Base-by-base conservation (phyloP, 2,888 invertebrate genomes). In the Calameuta pallipes region DNA sequence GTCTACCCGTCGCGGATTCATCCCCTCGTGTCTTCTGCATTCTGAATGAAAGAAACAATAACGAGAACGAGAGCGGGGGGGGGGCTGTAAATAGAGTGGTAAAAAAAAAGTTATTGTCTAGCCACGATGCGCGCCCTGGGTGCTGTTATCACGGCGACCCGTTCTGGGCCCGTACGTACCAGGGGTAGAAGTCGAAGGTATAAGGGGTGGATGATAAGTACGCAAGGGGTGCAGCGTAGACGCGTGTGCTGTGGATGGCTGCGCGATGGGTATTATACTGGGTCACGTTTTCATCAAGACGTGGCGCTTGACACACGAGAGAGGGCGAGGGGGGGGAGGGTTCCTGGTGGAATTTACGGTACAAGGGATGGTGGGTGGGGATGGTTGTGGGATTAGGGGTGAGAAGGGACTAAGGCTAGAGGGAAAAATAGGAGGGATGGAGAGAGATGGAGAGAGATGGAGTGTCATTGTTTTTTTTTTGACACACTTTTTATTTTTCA, bases 251-350 rank as follows among this genome's bases (percentile, higher is more conserved):
- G 36, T 41, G 1, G 15, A 41, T 31, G 70, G 30, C 70, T 70
- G 13, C 70, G 70, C 33, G 76, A 75, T 71, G 75, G 81, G 80
- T 81, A 84, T 84, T 80, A 81, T 85, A 84, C 84, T 84, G 82
- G 87, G 85, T 88, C 86, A 87, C 86, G 83, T 88, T 88, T 88
- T 88, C 82, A 82, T 84, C 87, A 85, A 83, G 86, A 81, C 76
- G 34, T 4, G 41, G 15, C 13, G 41, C 41, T 41, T 41, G 41
- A 41, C 41, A 13, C 41, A 78, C 77, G 33, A 33, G 33, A 3
- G 33, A 33, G 78, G 71, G 74, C 76, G 33, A 33, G 33, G 33
- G 31, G 31, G 31, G 31, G 31, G 30, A 11, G 11, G 35, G 35
- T 11, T 41, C 4, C 41, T 41, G 41, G 15, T 15, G 41, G 15